phyloP scores from a whole-genome alignment of 2,113 vertebrate species.

The Macrotis lagotis region DNA sequence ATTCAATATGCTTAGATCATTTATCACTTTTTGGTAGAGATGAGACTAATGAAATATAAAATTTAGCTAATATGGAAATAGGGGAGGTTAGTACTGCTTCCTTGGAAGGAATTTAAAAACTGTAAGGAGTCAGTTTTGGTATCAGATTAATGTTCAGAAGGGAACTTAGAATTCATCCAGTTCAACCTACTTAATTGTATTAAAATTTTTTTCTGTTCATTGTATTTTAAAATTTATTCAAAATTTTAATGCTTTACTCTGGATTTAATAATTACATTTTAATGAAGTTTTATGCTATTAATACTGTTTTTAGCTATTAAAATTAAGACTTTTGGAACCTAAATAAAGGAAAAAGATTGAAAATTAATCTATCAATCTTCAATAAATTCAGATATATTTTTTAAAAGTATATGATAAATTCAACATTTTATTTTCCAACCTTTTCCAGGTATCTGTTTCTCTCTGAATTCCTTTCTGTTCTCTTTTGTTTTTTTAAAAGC shows the following conservation, averaged over 20 bases:
- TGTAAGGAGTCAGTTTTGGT: background rate
- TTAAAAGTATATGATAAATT: too few species aligned
- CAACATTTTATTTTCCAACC: too few species aligned
- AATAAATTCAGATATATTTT: too few species aligned
- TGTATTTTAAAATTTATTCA: background rate
- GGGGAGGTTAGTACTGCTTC: background rate
- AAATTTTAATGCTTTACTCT: background rate
- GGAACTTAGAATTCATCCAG: background rate
- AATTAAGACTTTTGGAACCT: background rate
- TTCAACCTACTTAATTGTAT: background rate
- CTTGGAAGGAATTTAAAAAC: background rate
- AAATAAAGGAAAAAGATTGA: background rate
- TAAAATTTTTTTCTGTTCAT: too few species aligned
- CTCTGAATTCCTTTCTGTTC: too few species aligned
- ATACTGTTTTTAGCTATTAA: background rate
- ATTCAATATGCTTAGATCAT: background rate
- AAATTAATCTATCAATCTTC: background rate
- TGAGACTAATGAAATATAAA: background rate
- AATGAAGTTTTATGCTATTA: background rate
- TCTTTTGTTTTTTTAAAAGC: too few species aligned
- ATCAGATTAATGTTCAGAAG: background rate
- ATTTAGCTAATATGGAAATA: background rate
- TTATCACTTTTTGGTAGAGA: background rate
- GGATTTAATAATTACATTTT: background rate
- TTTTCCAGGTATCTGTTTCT: too few species aligned